Evolutionary conservation across 92 coral and sea anemone species (phyloP).

Genomic region (Ricordea florida): DNA sequence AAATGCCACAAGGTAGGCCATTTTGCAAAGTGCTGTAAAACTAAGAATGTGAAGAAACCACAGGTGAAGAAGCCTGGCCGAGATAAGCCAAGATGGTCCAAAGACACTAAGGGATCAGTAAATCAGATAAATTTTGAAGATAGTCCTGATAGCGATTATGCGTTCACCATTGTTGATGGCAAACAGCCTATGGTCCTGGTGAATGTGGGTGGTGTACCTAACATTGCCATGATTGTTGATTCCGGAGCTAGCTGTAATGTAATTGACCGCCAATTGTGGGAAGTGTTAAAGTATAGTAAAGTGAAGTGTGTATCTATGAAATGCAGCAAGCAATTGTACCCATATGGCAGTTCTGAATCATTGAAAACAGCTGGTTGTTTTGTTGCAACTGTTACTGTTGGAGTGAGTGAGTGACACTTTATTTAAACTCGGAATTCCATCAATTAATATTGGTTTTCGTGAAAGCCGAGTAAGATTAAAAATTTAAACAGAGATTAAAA

Average conservation of each 20-base stretch:
- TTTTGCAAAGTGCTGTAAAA: constrained; percentile 46
- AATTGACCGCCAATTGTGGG: constrained; percentile 54
- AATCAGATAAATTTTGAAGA: constrained; percentile 11
- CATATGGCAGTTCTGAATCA: constrained; percentile 53
- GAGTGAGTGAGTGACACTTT: too few species aligned
- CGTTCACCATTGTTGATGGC: constrained; percentile 38
- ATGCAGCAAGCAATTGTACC: constrained; percentile 14
- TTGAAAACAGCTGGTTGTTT: constrained; percentile 43
- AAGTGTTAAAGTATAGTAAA: constrained; percentile 23
- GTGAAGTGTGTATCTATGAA: constrained; percentile 46
- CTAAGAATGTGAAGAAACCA: neutral
- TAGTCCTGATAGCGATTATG: constrained; percentile 19
- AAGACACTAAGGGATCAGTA: neutral
- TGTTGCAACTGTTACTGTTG: constrained; percentile 9
- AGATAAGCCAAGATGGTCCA: too few species aligned
- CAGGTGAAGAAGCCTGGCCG: neutral
- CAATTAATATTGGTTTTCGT: too few species aligned
- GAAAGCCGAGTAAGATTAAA: too few species aligned
- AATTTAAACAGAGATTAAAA: too few species aligned
- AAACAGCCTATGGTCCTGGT: constrained; percentile 14
- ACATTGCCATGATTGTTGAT: constrained; percentile 51
- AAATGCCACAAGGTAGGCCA: constrained; percentile 45
- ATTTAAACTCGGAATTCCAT: too few species aligned
- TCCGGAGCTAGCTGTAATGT: constrained; percentile 72
- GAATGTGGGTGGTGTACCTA: constrained; percentile 50